Evolutionary conservation across 1,140 invertebrate species (phyloP), one percentile per base, ranked within the genome.

Genomic region (Ostrea edulis): DNA sequence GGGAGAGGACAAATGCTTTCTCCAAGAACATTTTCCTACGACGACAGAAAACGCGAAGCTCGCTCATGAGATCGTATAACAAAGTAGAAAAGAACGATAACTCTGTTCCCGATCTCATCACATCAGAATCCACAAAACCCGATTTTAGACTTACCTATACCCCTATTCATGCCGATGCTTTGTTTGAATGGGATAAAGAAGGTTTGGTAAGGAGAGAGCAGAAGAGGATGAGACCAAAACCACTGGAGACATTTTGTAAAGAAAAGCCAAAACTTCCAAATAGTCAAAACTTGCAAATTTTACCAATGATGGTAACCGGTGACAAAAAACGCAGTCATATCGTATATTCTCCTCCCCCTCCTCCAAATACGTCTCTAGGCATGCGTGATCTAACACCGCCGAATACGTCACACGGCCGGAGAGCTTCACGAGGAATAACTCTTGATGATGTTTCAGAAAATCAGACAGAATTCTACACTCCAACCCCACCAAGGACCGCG

Each of bases 311-410:
- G 83, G 54, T 85, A 8, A 85, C 83, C 54, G 83, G 83, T 55
- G 83, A 85, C 11, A 55, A 58, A 29, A 85, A 85, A 85, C 14
- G 51, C 20, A 58, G 83, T 25, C 54, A 58, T 35, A 35, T 44
- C 11, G 20, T 71, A 0, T 52, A 12, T 86, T 82, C 85, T 14
- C 85, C 84, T 8, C 87, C 87, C 5, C 84, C 87, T 11, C 87
- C 87, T 68, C 87, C 87, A 25, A 88, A 88, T 68, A 88, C 87
- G 0, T 88, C 87, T 29, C 81, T 65, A 35, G 87, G 87, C 14
- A 44, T 81, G 53, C 71, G 87, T 25, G 84, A 68, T 58, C 9
- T 83, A 35, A 71, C 87, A n/a, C 87, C 87, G 25, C 87, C 87
- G n/a, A 86, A 86, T 83, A 88, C 87, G 12, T 86, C 87, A 53